These are phyloP conservation scores for Heterochromis multidens DNA, from an alignment of 2,113 vertebrate genomes.

Conservation along the genomic window DNA sequence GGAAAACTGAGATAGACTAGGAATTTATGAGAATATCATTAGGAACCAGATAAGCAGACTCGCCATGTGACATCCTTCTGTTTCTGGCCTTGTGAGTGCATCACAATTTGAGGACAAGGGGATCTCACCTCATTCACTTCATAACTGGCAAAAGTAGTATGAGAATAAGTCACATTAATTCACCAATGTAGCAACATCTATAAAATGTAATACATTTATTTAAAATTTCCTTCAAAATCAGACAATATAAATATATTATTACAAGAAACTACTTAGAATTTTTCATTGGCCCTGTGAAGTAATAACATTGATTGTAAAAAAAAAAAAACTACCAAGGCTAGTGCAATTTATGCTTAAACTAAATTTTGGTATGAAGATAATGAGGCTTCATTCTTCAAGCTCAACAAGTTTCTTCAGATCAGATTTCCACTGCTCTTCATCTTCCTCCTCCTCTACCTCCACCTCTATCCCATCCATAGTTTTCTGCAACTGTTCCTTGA, in stretches of 20 bases:
- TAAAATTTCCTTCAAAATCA: neutral
- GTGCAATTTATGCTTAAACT: neutral
- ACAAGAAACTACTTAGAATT: neutral
- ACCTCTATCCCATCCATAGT: constrained; percentile 74
- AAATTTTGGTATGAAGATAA: neutral
- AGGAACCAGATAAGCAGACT: neutral
- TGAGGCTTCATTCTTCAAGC: constrained; percentile 44
- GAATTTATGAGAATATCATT: neutral
- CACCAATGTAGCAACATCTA: neutral
- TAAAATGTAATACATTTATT: neutral
- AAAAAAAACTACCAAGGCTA: neutral
- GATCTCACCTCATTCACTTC: neutral
- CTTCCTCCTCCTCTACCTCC: constrained; percentile 50
- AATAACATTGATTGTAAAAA: neutral
- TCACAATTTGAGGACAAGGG: neutral
- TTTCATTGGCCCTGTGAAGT: neutral
- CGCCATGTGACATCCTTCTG: neutral
- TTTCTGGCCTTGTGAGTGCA: neutral
- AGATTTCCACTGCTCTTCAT: constrained; percentile 43
- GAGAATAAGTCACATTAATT: neutral
- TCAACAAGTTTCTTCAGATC: constrained; percentile 56
- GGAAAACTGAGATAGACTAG: neutral
- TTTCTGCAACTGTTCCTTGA: constrained; percentile 71
- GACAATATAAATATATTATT: neutral
- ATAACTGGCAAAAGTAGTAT: neutral